Base-by-base conservation (phyloP, 2,797 vertebrate species). In the Leptodon cayanensis region DNA sequence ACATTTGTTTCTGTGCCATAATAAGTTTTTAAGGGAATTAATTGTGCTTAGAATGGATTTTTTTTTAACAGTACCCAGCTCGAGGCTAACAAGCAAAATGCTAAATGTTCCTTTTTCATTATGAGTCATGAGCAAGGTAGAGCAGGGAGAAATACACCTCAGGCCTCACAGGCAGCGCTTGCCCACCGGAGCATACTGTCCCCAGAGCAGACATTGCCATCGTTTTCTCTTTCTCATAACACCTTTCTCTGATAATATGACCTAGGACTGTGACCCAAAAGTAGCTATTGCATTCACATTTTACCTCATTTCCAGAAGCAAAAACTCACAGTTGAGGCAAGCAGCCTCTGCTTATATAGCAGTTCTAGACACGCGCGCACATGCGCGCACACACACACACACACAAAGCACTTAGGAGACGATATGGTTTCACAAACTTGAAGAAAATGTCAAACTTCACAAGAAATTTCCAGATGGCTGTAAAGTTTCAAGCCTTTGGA, bases 151-250 rank as follows among this genome's bases (percentile, higher is more conserved):
- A 95, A 39, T 57, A 47, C 31, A 82, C 39, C 42, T 21, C 76
- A 49, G 35, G 18, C 17, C 74, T 77, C 44, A 31, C 15, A 50
- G 28, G 37, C 18, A 71, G 17, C 0, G 0, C 20, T 46, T 35
- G n/a, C 22, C 47, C 11, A 40, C 21, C 4, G 1, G 19, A 39
- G 17, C 0, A 0, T n/a, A 46, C 21, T 44, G 1, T 31, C n/a
- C 16, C 39, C 21, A 72, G 31, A 72, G 14, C 9, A 70, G 28
- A n/a, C 13, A 21, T 67, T 69, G 15, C 6, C 39, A 44, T 72
- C 0, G 16, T 63, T 62, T 73, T 77, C 82, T 93, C 11, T n/a
- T 50, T 90, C 28, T 49, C 8, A 28, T 65, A 40, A 33, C 10
- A 76, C 21, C 25, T 81, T 90, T 42, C 73, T 52, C n/a, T 82